Evolutionary conservation across 2,888 invertebrate genomes (phyloP), one percentile per base, ranked within the genome.

Genomic region (Trissolcus brochymenae): DNA sequence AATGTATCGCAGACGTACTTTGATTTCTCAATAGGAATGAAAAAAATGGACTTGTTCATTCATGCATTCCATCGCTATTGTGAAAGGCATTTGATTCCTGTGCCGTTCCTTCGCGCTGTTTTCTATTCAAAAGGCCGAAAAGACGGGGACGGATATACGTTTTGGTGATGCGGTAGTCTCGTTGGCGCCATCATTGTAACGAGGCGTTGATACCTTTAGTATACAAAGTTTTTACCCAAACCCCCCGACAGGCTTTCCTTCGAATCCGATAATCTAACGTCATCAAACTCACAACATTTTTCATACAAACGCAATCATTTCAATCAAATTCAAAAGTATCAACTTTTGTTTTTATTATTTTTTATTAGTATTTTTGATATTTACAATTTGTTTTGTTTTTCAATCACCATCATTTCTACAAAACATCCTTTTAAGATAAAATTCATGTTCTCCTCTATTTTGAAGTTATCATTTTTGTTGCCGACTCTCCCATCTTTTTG

Each of bases 71-170:
- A 19, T 55, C 14, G 29, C 55, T 54, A 50, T 54, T 29, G 29
- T 29, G 1, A 54, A 61, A 54, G 61, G 55, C 55, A 49, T 70
- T 49, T 49, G 16, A 13, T 54, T 21, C 61, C 17, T 59, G 60
- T 35, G 53, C 68, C 35, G 53, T 4, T 43, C 35, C 29, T 61
- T 61, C 50, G 50, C 51, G 25, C 57, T 14, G 40, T 41, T 51
- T 50, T 67, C 59, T 67, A 67, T 67, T 67, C 67, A 59, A 43
- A 59, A 67, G 59, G 59, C 67, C 35, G 50, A 61, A 61, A 61
- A 29, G 29, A 51, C 61, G 17, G 61, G 35, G 19, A 49, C 50
- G 50, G 50, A 16, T 13, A 35, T 35, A 61, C 61, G 16, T 40
- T 40, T 50, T 50, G 49, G 50, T 17, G 50, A 46, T 19, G 61